phyloP scores from a whole-genome alignment of 2,113 vertebrate genomes.

The Camelus dromedarius region DNA sequence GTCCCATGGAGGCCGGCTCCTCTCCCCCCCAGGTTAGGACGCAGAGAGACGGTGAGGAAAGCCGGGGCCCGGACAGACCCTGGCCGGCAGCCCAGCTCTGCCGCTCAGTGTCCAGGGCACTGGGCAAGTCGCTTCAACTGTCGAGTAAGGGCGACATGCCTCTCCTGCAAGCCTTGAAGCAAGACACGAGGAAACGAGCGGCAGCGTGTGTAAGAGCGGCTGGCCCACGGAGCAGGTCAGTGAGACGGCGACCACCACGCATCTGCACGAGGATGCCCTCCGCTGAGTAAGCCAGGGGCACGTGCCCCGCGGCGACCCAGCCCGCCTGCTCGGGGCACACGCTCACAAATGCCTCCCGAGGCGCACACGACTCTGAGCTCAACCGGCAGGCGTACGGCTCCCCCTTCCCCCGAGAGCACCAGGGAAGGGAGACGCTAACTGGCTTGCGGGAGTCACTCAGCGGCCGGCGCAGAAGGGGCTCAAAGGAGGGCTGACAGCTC shows the following conservation, averaged over 20 bases:
- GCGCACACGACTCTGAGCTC: neutral
- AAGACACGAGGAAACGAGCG: neutral
- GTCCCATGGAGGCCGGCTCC: neutral
- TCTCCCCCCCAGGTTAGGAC: neutral
- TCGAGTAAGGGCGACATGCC: neutral
- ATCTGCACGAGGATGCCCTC: neutral
- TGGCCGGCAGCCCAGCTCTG: neutral
- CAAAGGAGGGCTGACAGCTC: neutral
- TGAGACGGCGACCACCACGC: neutral
- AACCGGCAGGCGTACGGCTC: neutral
- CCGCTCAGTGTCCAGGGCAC: neutral
- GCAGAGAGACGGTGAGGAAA: neutral
- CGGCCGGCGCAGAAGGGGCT: neutral
- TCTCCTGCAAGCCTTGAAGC: neutral
- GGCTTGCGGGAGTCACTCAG: conserved; percentile 66
- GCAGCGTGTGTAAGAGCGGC: neutral
- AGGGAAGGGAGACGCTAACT: conserved; percentile 65
- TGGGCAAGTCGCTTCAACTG: neutral
- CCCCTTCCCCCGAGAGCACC: conserved; percentile 33
- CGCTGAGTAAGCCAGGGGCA: neutral
- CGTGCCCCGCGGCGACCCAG: neutral
- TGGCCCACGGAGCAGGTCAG: neutral
- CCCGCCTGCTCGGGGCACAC: too few relatives aligned
- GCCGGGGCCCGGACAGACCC: neutral
- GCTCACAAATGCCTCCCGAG: too few relatives aligned